Evolutionary conservation across 1,140 invertebrate species (phyloP).

Genomic region (Gerris buenoi): DNA sequence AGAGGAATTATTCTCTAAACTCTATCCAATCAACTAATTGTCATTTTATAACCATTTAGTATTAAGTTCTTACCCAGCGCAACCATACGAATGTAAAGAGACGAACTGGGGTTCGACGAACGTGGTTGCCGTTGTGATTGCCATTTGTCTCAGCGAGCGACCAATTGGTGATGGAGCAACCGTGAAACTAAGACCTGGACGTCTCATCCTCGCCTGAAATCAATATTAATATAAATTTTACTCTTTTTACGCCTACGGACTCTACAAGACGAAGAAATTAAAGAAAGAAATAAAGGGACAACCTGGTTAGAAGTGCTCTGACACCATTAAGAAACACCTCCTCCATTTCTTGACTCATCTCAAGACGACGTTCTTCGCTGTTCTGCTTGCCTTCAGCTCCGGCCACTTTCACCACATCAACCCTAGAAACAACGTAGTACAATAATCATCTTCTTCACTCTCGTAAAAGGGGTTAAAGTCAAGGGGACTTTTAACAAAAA

Average conservation of each 20-base stretch:
- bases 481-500: neutral
- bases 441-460: neutral
- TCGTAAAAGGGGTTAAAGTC: neutral
- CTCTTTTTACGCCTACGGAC: no score
- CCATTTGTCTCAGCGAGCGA: constrained; percentile 25
- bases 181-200: constrained; percentile 46
- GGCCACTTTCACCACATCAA: neutral
- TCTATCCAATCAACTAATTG: no score
- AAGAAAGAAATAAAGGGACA: no score
- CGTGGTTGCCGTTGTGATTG: constrained; percentile 58
- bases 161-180: constrained; percentile 32
- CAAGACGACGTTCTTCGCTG: constrained; percentile 22
- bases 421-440: neutral
- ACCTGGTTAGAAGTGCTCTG: constrained; percentile 52
- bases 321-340: constrained; percentile 64
- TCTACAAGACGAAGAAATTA: no score
- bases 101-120: constrained; percentile 67
- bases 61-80: constrained; percentile 36
- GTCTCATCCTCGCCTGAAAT: constrained; percentile 42
- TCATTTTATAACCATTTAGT: no score
- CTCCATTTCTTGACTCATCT: constrained; percentile 47
- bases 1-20: no score
- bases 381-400: constrained; percentile 21
- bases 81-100: constrained; percentile 67
- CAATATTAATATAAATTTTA: neutral